These are phyloP conservation scores for zebrafish (Danio rerio) DNA, from an alignment of 2,113 vertebrate genomes.

Conservation along the genomic window DNA sequence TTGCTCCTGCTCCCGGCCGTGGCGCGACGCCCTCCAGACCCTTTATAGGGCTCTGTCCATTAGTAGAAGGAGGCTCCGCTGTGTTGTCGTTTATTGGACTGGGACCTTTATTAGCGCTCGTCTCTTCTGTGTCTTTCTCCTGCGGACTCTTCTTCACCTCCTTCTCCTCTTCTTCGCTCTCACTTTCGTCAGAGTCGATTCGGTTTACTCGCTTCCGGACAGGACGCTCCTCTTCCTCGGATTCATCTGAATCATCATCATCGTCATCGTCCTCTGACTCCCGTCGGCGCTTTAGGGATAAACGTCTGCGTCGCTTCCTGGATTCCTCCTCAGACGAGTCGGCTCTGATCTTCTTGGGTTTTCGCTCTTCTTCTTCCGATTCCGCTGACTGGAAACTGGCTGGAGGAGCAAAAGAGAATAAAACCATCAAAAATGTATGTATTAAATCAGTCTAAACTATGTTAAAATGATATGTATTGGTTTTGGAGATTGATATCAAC, in stretches of 20 bases:
- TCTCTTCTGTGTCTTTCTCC: conserved; percentile 82
- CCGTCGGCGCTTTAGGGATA: conserved; percentile 74
- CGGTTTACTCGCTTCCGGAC: conserved; percentile 90
- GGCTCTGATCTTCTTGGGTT: conserved; percentile 67
- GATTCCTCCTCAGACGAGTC: conserved; percentile 76
- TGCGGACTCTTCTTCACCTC: conserved; percentile 74
- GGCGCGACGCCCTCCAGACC: conserved; percentile 84
- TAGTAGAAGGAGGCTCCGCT: conserved; percentile 86
- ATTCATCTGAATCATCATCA: conserved; percentile 71
- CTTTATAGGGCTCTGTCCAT: conserved; percentile 89
- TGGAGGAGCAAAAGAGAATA: conserved; percentile 30
- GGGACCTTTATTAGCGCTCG: conserved; percentile 83
- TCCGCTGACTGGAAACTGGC: conserved; percentile 76
- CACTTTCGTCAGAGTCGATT: conserved; percentile 84
- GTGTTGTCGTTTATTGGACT: conserved; percentile 84
- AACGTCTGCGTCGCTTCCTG: conserved; percentile 61
- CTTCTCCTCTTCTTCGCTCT: conserved; percentile 57
- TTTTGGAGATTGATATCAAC: no score
- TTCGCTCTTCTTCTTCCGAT: conserved; percentile 79
- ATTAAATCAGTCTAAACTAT: no score
- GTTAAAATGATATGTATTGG: no score
- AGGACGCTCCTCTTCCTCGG: conserved; percentile 82
- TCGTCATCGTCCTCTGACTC: conserved; percentile 74
- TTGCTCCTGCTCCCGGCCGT: conserved; percentile 64
- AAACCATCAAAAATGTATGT: background rate